These are phyloP conservation scores for Hypolimnas misippus DNA, from an alignment of 2,888 invertebrate genomes.

Conservation along the genomic window DNA sequence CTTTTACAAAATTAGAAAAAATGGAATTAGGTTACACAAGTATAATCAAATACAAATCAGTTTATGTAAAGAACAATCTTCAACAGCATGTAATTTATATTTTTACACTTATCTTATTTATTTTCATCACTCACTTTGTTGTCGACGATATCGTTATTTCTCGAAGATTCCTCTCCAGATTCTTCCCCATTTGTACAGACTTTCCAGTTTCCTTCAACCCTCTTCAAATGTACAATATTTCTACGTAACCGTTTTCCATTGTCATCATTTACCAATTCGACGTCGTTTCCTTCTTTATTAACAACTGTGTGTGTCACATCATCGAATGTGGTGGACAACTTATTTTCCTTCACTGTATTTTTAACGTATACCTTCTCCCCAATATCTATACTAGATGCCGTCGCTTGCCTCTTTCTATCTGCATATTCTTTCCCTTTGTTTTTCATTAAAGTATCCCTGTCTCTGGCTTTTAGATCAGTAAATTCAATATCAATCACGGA, in stretches of 20 bases:
- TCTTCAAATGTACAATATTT: slow-evolving; percentile 34
- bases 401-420: slow-evolving; percentile 36
- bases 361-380: slow-evolving; percentile 39
- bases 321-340: slow-evolving; percentile 30
- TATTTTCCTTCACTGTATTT: slow-evolving; percentile 32
- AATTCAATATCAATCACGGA: too few relatives aligned
- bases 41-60: too few relatives aligned
- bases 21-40: too few relatives aligned
- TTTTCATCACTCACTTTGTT: not conserved
- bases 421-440: slow-evolving; percentile 37
- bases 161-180: too few relatives aligned
- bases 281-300: too few relatives aligned
- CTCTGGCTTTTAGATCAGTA: slow-evolving; percentile 32
- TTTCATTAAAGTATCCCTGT: slow-evolving; percentile 37
- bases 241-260: slow-evolving; percentile 17
- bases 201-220: slow-evolving; percentile 37
- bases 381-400: not conserved
- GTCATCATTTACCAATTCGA: too few relatives aligned
- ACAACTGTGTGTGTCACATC: slow-evolving; percentile 10
- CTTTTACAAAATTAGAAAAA: too few relatives aligned
- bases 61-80: too few relatives aligned
- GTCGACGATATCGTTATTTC: too few relatives aligned
- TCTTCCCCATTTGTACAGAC: not conserved
- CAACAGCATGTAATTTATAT: too few relatives aligned
- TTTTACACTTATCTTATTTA: not conserved